Conservation (phyloP, 2,113 vertebrate species). For the Lampris incognitus region DNA sequence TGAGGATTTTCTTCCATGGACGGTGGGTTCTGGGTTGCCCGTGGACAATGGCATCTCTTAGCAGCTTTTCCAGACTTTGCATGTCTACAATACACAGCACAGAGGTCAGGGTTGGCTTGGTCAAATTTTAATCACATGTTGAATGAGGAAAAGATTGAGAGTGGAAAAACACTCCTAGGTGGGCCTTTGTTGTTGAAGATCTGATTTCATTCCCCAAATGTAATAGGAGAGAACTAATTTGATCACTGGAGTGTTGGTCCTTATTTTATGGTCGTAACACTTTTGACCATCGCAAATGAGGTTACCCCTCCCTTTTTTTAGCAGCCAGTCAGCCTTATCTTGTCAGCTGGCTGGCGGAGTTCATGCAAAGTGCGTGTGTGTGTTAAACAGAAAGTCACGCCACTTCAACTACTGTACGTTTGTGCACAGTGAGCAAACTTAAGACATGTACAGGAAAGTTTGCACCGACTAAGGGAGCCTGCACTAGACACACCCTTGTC, state of each 20-base stretch:
- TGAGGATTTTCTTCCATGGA: conserved; percentile 99
- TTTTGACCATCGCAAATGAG: neutral
- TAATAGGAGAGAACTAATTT: neutral
- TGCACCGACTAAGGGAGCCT: neutral
- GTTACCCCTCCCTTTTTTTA: neutral
- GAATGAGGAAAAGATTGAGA: neutral
- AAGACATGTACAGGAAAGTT: neutral
- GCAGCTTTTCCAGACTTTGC: conserved; percentile 96
- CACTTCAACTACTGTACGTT: conserved; percentile 6
- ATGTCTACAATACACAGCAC: conserved; percentile 84
- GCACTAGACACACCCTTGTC: conserved; percentile 17
- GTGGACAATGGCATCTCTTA: conserved; percentile 95
- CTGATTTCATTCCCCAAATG: neutral
- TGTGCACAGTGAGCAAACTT: neutral
- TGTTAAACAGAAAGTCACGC: neutral
- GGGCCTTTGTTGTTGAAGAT: neutral
- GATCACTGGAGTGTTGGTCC: conserved; percentile 18
- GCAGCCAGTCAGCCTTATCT: neutral
- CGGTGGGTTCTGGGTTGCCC: conserved; percentile 95
- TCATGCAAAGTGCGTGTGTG: neutral
- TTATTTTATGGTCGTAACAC: conserved; percentile 26
- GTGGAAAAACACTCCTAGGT: neutral
- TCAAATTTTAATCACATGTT: neutral
- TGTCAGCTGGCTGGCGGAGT: neutral
- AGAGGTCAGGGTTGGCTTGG: neutral